Evolutionary conservation across 2,113 vertebrate species (phyloP), one percentile per base, ranked within the genome.

Genomic region (Triplophysa tibetana): DNA sequence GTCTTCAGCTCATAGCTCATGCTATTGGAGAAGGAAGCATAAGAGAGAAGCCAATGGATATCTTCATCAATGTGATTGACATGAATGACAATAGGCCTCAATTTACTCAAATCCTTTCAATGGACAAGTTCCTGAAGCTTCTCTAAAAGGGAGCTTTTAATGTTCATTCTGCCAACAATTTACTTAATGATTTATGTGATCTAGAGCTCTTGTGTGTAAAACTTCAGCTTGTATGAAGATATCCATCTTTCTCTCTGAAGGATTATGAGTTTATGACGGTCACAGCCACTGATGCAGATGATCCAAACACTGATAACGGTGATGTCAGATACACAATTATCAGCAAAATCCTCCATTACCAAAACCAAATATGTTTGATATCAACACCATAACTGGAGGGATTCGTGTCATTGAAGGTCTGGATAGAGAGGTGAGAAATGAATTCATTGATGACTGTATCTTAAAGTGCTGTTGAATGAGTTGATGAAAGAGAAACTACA

Each of bases 201-300:
- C 5, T 38, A 8, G 33, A 38, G 33, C 6, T 38, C 33, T 7
- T 38, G 33, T 38, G 33, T 38, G 33, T 38, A 38, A 38, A 38
- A 7, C 33, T 7, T 38, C 33, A 38, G 33, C 33, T 7, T 38
- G 29, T 29, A 29, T 29, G 0, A 38, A 38, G 8, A 8, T 14
- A 64, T 10, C 6, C 33, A 38, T 38, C 33, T n/a, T 38, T 38
- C 5, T 72, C 16, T 24, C 45, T 77, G 21, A 54, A 90, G n/a
- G 95, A 93, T 56, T 91, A 91, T 0, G 83, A 91, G 0, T 93
- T 96, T 86, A 94, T 96, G 94, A 86, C 79, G 0, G 91, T 95
- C 79, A 75, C 65, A 0, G 95, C 95, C 65, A 92, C 89, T 0
- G 95, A 96, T 0, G 85, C 83, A 0, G 95, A 96, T 0, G 93